Evolutionary conservation across 2,888 invertebrate species (phyloP).

Genomic region (Pterobdella sp.): DNA sequence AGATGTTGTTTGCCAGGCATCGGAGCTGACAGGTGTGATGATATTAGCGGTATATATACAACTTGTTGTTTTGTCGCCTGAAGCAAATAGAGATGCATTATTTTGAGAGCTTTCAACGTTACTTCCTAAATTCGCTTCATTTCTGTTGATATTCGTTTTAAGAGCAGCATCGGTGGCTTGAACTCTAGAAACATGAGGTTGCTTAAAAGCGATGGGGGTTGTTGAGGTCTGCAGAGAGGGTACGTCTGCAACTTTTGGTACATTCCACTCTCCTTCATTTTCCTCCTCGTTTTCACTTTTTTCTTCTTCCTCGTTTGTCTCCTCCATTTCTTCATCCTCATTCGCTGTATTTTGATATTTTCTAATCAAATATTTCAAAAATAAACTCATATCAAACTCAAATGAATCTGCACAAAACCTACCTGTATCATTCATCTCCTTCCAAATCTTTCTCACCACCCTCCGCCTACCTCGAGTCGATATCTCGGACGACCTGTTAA

Average conservation of each 20-base stretch:
- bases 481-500: conserved; percentile 2
- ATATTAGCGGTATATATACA: too few species aligned
- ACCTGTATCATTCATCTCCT: conserved; percentile 28
- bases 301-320: conserved; percentile 23
- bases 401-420: neutral
- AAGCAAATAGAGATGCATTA: neutral
- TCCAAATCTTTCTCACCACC: conserved; percentile 33
- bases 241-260: neutral
- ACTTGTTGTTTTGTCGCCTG: neutral
- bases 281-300: conserved; percentile 27
- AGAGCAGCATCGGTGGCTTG: conserved; percentile 12
- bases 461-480: conserved; percentile 31
- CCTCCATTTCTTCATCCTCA: conserved; percentile 24
- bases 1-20: too few species aligned
- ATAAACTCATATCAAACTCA: too few species aligned
- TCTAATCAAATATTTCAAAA: too few species aligned
- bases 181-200: neutral
- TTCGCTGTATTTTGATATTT: conserved; percentile 13
- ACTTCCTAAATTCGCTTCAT: neutral
- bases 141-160: neutral
- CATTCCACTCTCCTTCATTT: conserved; percentile 27
- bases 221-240: neutral
- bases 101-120: neutral
- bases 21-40: too few species aligned
- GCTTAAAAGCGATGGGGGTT: neutral